phyloP scores from a whole-genome alignment of 1,140 invertebrate genomes.

The Zophobas atratus region DNA sequence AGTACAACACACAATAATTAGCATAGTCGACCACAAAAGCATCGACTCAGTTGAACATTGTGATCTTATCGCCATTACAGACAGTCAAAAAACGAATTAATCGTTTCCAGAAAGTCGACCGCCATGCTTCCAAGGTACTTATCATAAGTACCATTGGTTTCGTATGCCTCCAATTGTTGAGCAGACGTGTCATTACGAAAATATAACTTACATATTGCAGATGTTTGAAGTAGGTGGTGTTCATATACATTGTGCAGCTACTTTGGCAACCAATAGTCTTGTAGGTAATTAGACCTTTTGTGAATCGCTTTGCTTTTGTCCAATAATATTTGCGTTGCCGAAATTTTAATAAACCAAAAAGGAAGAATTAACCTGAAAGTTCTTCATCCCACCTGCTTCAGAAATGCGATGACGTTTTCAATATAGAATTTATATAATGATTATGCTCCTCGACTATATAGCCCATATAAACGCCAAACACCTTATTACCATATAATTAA shows the following conservation, averaged over 20 bases:
- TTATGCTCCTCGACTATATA: too few species aligned
- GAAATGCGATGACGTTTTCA: constrained; percentile 2
- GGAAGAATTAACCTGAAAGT: background rate
- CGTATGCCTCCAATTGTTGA: constrained; percentile 31
- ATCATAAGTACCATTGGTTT: constrained; percentile 40
- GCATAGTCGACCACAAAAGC: constrained; percentile 10
- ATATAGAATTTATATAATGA: too few species aligned
- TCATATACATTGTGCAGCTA: constrained; percentile 21
- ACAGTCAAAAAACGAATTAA: constrained; percentile 22
- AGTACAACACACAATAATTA: constrained; percentile 37
- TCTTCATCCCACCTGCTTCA: background rate
- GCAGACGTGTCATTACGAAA: constrained; percentile 45
- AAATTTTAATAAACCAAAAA: constrained; percentile 16
- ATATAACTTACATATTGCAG: constrained; percentile 36
- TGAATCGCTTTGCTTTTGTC: background rate
- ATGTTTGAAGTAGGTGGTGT: constrained; percentile 45
- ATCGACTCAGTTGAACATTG: constrained; percentile 4
- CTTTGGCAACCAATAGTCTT: constrained; percentile 18
- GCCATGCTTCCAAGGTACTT: constrained; percentile 15
- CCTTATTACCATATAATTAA: constrained; percentile 12
- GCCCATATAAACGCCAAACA: too few species aligned
- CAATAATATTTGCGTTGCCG: constrained; percentile 3
- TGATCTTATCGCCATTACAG: constrained; percentile 29
- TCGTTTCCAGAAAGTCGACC: constrained; percentile 36
- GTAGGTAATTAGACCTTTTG: constrained; percentile 20